Conservation (phyloP, 2,113 vertebrate genomes). For the Podilymbus podiceps region DNA sequence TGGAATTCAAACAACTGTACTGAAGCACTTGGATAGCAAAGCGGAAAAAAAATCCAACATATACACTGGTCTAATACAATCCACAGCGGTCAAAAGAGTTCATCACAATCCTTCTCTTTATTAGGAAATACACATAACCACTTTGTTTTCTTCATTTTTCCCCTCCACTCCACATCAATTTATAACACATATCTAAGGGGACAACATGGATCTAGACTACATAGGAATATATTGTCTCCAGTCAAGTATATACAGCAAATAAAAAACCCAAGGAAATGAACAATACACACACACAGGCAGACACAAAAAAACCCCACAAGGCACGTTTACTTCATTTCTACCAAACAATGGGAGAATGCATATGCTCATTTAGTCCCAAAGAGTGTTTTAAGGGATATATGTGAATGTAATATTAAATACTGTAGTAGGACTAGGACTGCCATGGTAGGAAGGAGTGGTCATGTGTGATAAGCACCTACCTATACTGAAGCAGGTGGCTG, state of each 20-base stretch:
- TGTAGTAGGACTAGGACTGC: background rate
- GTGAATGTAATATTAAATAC: background rate
- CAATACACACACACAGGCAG: background rate
- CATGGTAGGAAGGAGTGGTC: background rate
- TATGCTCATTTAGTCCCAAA: background rate
- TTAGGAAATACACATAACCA: background rate
- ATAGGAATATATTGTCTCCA: background rate
- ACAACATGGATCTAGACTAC: background rate
- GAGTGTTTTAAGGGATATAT: background rate
- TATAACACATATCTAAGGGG: background rate
- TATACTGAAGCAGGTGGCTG: background rate
- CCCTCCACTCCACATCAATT: background rate
- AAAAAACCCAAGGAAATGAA: background rate
- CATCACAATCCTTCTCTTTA: background rate
- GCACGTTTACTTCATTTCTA: background rate
- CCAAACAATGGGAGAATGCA: background rate
- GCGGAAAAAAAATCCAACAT: conserved; percentile 6
- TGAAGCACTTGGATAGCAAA: background rate
- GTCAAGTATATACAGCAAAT: background rate
- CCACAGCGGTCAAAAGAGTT: background rate
- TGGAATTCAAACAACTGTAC: conserved; percentile 33
- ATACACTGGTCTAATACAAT: background rate
- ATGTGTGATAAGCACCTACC: background rate
- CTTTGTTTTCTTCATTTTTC: background rate
- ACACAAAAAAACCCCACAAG: background rate